These are phyloP conservation scores for Drosophila chauvacae DNA, from an alignment of 1,140 invertebrate genomes.

Conservation along the genomic window DNA sequence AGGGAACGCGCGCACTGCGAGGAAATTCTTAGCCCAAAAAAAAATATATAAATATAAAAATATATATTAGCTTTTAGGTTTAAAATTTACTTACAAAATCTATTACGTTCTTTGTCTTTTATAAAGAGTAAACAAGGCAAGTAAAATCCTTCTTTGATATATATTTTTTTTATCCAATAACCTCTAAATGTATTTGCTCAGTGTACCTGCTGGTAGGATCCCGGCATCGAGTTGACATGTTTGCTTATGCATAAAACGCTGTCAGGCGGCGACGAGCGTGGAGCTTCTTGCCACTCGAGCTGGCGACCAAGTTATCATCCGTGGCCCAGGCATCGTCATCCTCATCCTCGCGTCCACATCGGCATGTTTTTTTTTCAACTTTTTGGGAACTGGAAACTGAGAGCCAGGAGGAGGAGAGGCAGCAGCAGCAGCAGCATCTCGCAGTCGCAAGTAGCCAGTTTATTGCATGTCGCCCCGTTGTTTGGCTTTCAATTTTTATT, in stretches of 20 bases:
- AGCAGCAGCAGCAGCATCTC: background rate
- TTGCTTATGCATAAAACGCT: conserved; percentile 80
- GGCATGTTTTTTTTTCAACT: background rate
- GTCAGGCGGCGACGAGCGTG: conserved; percentile 35
- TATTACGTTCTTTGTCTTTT: too few relatives aligned
- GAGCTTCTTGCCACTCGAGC: conserved; percentile 56
- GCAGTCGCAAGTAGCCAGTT: conserved; percentile 63
- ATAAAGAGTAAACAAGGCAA: too few relatives aligned
- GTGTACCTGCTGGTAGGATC: conserved; percentile 8
- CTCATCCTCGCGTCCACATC: conserved; percentile 17
- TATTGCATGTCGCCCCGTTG: conserved; percentile 77
- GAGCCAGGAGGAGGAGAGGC: background rate
- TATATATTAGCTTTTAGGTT: too few relatives aligned
- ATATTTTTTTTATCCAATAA: background rate
- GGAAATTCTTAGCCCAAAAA: background rate
- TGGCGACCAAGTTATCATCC: conserved; percentile 72
- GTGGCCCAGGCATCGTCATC: conserved; percentile 53
- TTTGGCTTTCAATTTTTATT: conserved; percentile 81
- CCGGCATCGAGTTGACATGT: conserved; percentile 71
- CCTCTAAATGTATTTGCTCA: background rate
- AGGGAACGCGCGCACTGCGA: conserved; percentile 1
- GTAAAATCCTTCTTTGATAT: background rate
- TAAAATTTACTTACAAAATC: too few relatives aligned
- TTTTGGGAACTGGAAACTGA: conserved; percentile 2
- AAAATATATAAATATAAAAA: too few relatives aligned